phyloP scores from a whole-genome alignment of 1,140 invertebrate genomes.

The Lycorma delicatula region DNA sequence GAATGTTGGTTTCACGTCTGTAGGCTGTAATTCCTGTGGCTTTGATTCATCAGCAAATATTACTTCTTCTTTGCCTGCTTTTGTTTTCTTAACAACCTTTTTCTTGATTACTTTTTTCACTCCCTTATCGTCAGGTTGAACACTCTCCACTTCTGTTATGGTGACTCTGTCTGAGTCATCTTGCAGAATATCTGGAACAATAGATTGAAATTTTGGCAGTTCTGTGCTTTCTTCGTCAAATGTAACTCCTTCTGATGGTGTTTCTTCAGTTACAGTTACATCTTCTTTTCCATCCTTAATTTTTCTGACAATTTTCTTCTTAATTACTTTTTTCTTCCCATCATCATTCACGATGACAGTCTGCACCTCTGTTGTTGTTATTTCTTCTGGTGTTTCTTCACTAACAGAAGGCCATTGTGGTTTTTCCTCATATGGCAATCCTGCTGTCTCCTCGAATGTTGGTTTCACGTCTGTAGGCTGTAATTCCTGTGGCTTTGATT shows the following conservation, averaged over 20 bases:
- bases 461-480: constrained; percentile 18
- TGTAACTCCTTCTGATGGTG: constrained; percentile 12
- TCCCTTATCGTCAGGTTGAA: constrained; percentile 19
- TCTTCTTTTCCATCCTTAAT: constrained; percentile 22
- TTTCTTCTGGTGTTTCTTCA: constrained; percentile 28
- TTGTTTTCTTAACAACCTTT: constrained; percentile 24
- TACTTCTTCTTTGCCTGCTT: constrained; percentile 19
- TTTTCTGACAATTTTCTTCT: constrained; percentile 29
- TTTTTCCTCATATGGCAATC: constrained; percentile 16
- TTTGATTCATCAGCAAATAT: constrained; percentile 26
- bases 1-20: no score
- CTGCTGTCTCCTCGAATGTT: neutral
- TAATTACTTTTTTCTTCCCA: constrained; percentile 27
- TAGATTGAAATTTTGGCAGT: constrained; percentile 14
- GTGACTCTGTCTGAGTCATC: constrained; percentile 8
- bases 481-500: neutral
- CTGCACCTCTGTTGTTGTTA: constrained; percentile 24
- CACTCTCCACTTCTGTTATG: constrained; percentile 26
- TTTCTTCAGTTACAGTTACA: constrained; percentile 29
- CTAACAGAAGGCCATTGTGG: constrained; percentile 5
- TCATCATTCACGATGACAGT: constrained; percentile 7
- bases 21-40: constrained; percentile 30
- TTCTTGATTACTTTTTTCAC: constrained; percentile 28
- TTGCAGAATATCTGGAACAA: constrained; percentile 14
- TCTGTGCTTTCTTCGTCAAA: constrained; percentile 20